Conservation (phyloP, 2,888 invertebrate genomes). For the Drosophila paucipuncta region DNA sequence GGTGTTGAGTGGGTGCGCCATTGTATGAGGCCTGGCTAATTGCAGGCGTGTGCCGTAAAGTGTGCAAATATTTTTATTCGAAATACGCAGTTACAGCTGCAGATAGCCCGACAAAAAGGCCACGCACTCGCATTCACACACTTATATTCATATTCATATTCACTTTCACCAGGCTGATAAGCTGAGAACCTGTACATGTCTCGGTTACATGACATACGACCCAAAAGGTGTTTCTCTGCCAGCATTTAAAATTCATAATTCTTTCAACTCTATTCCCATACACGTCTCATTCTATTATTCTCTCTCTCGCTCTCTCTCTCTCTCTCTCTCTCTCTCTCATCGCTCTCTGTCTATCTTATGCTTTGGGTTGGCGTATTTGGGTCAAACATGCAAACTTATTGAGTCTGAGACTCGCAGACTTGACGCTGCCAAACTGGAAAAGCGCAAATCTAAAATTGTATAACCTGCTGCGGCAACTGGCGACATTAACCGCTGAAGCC, state of each 20-base stretch:
- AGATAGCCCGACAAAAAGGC: slow-evolving; percentile 38
- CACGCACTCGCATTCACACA: slow-evolving; percentile 50
- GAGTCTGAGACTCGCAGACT: slow-evolving; percentile 46
- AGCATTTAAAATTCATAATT: slow-evolving; percentile 58
- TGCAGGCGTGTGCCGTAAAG: slow-evolving; percentile 44
- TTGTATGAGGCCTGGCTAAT: slow-evolving; percentile 56
- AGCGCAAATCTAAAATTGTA: slow-evolving; percentile 75
- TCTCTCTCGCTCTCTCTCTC: background rate
- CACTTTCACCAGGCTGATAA: slow-evolving; percentile 73
- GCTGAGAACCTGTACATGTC: slow-evolving; percentile 52
- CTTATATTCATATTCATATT: slow-evolving; percentile 45
- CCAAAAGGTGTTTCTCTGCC: slow-evolving; percentile 23
- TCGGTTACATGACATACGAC: slow-evolving; percentile 23
- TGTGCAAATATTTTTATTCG: slow-evolving; percentile 38
- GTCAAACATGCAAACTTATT: slow-evolving; percentile 80
- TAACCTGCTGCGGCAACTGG: slow-evolving; percentile 65
- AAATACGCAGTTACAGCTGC: slow-evolving; percentile 27
- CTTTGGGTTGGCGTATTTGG: slow-evolving; percentile 64
- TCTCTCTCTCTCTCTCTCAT: slow-evolving; percentile 26
- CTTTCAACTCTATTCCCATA: slow-evolving; percentile 25
- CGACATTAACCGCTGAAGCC: slow-evolving; percentile 30
- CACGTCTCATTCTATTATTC: slow-evolving; percentile 7
- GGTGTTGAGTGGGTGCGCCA: slow-evolving; percentile 16
- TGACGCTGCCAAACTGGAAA: slow-evolving; percentile 73
- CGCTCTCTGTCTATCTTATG: slow-evolving; percentile 15